Percentiles rank a stretch among this genome's conserved stretches.
Evolutionary conservation across 2,888 invertebrate species (phyloP).

Genomic region (Synanthedon andrenaeformis): DNA sequence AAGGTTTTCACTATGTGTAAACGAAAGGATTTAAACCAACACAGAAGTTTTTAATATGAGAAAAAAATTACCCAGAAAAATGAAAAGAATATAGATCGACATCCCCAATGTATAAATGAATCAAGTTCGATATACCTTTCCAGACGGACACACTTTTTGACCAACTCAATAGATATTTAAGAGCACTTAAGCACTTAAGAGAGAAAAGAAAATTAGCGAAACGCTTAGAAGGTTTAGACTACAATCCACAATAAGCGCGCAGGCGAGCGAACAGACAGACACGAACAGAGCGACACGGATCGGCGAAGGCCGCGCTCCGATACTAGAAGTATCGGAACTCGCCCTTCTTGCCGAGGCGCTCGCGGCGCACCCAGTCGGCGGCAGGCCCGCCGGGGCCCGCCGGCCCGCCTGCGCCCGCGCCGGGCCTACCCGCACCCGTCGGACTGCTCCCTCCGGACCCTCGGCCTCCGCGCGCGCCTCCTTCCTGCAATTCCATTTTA

Average conservation of each 20-base stretch:
- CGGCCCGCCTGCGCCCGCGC: constrained; percentile 48
- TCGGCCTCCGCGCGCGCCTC: constrained; percentile 53
- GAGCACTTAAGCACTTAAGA: too few relatives aligned
- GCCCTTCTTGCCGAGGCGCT: constrained; percentile 92
- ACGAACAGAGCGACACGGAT: constrained; percentile 6
- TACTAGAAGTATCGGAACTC: constrained; percentile 87
- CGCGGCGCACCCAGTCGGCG: constrained; percentile 88
- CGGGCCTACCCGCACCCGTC: constrained; percentile 28
- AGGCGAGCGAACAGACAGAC: constrained; percentile 10
- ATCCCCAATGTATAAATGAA: too few relatives aligned
- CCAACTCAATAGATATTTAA: too few relatives aligned
- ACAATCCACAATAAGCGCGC: not conserved
- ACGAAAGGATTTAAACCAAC: too few relatives aligned
- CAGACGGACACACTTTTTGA: too few relatives aligned
- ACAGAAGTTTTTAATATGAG: too few relatives aligned
- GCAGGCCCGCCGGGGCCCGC: constrained; percentile 59
- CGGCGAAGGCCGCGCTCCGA: constrained; percentile 9
- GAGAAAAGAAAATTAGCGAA: not conserved
- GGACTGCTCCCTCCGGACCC: constrained; percentile 49
- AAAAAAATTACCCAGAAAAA: too few relatives aligned
- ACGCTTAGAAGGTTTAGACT: not conserved
- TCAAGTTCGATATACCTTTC: too few relatives aligned
- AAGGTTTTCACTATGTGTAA: too few relatives aligned
- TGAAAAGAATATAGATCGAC: too few relatives aligned
- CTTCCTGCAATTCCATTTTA: constrained; percentile 38